Evolutionary conservation across 1,140 invertebrate species (phyloP).

Genomic region (Microvelia longipes): DNA sequence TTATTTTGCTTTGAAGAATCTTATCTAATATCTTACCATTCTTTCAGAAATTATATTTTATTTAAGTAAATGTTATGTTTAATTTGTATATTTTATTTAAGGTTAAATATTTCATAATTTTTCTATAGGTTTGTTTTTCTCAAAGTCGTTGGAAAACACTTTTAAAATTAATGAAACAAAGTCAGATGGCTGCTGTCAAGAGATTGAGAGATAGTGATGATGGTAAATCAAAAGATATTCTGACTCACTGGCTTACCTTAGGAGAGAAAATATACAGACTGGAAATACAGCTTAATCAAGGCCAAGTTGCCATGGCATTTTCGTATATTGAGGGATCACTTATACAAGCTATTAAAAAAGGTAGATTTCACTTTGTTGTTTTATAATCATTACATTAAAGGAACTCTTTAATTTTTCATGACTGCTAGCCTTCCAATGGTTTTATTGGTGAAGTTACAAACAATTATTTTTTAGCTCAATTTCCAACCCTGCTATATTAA

Average conservation of each 20-base stretch:
- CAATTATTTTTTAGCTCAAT: too few species aligned
- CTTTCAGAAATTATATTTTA: too few species aligned
- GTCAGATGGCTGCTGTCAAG: conserved; percentile 48
- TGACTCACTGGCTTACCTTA: conserved; percentile 33
- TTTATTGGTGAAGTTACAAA: too few species aligned
- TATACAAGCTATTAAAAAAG: conserved; percentile 75
- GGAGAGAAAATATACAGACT: conserved; percentile 59
- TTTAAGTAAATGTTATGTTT: too few species aligned
- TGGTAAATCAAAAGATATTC: conserved; percentile 28
- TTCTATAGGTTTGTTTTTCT: conserved; percentile 44
- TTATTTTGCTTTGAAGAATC: too few species aligned
- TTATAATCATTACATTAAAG: not conserved
- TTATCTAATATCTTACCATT: too few species aligned
- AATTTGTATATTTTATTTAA: too few species aligned
- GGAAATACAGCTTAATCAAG: conserved; percentile 44
- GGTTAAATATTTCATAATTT: not conserved
- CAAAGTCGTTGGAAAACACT: conserved; percentile 55
- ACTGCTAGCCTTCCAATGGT: too few species aligned
- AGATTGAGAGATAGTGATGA: conserved; percentile 29
- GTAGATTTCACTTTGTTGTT: conserved; percentile 24
- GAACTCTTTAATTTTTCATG: not conserved
- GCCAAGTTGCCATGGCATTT: conserved; percentile 63
- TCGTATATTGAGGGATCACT: conserved; percentile 85
- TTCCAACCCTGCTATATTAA: too few species aligned
- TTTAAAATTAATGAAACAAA: conserved; percentile 59